Percentiles rank a stretch among this genome's conserved stretches.
Conservation (phyloP, 2,888 invertebrate genomes). For the Diloba caeruleocephala region DNA sequence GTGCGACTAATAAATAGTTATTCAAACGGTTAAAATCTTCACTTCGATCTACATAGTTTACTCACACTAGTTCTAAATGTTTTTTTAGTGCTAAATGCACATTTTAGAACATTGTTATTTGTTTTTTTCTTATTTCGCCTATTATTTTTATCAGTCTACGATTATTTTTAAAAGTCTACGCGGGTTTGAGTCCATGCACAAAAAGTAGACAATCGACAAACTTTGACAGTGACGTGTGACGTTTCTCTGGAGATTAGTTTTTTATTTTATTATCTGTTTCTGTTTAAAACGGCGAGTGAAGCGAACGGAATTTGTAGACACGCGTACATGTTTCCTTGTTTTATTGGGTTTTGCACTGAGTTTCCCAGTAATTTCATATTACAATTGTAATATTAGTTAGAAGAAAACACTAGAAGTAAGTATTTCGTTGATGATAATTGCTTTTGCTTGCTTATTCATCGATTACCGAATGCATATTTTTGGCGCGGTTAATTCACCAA, state of each 20-base stretch:
- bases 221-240: slow-evolving; percentile 11
- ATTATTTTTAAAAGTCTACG: too few species aligned
- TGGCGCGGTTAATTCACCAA: slow-evolving; percentile 45
- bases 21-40: too few species aligned
- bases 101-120: too few species aligned
- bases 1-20: too few species aligned
- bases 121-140: too few species aligned
- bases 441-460: slow-evolving; percentile 10
- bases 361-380: slow-evolving; percentile 10
- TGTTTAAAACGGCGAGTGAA: slow-evolving; percentile 23
- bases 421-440: slow-evolving; percentile 13
- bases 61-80: too few species aligned
- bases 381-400: slow-evolving; percentile 3
- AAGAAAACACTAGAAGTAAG: slow-evolving; percentile 32
- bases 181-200: too few species aligned
- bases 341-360: slow-evolving; percentile 12
- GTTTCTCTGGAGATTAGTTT: too few species aligned
- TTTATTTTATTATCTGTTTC: too few species aligned
- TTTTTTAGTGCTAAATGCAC: too few species aligned
- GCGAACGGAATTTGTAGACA: slow-evolving; percentile 38
- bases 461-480: slow-evolving; percentile 26
- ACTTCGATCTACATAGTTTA: too few species aligned
- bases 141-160: too few species aligned
- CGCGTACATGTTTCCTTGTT: slow-evolving; percentile 40
- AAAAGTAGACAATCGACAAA: background rate